Evolutionary conservation across 2,888 invertebrate species (phyloP).

Genomic region (Cheilosia impressa): DNA sequence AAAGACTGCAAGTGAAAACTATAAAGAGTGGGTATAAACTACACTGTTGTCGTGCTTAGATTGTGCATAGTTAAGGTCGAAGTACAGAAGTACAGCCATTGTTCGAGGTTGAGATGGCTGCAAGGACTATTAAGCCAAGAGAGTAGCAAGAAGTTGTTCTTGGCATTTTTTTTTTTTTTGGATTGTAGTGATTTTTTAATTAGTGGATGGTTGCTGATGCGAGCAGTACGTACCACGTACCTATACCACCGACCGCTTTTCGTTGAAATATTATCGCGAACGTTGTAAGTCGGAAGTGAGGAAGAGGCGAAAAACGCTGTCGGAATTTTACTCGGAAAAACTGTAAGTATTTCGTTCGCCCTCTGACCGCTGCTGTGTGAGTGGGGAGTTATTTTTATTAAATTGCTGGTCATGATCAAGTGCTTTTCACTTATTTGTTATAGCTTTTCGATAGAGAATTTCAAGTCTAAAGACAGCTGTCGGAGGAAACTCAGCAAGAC

Average conservation of each 20-base stretch:
- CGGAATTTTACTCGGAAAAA: background rate
- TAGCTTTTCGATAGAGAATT: too few species aligned
- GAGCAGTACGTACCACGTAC: background rate
- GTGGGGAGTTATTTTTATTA: constrained; percentile 30
- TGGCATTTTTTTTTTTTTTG: constrained; percentile 1
- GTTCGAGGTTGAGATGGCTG: constrained; percentile 50
- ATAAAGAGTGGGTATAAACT: background rate
- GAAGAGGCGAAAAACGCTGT: background rate
- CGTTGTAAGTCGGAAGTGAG: constrained; percentile 39
- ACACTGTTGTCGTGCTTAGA: constrained; percentile 36
- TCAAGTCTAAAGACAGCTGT: too few species aligned
- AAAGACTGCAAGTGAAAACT: constrained; percentile 27
- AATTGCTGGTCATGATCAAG: background rate
- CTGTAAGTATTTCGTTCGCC: background rate
- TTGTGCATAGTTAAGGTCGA: constrained; percentile 59
- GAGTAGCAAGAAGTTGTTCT: constrained; percentile 50
- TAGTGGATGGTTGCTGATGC: constrained; percentile 47
- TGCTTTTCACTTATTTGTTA: background rate
- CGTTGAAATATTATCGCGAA: constrained; percentile 43
- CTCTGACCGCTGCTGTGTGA: constrained; percentile 33
- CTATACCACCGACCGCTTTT: background rate
- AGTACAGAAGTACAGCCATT: constrained; percentile 29
- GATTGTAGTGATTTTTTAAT: constrained; percentile 62
- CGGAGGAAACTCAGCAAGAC: too few species aligned
- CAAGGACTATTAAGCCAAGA: constrained; percentile 56